Evolutionary conservation across 2,797 vertebrate species (phyloP), one percentile per base, ranked within the genome.

Genomic region (Alectoris magna): DNA sequence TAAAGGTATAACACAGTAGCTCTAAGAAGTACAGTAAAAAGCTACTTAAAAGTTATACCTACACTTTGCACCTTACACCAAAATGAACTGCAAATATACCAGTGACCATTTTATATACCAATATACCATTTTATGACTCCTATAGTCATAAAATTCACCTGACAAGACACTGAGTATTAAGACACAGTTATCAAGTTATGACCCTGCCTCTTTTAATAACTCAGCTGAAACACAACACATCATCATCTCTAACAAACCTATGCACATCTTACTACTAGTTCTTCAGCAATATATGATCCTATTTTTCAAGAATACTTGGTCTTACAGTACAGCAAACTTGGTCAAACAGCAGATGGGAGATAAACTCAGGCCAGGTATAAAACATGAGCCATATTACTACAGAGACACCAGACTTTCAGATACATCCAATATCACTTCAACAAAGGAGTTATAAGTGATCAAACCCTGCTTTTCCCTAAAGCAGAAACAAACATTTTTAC

Each of bases 261-360:
- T 49, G 43, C 27, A 17, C 22, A 91, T 58, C 43, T 86, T 41
- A 75, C 46, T 41, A 12, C 18, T 66, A 83, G 72, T 7, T 70
- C 34, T 73, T 59, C 27, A 90, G 63, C 29, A 90, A 36, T 6
- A 77, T 6, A n/a, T 21, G 81, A 8, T 18, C 41, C 34, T 10
- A 62, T 56, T 81, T 84, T 71, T 67, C 22, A 84, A 53, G 72
- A 93, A 77, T 60, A 90, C n/a, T 94, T 76, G 59, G 19, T 60
- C 31, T 60, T 49, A 31, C 3, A 21, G 8, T 39, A 49, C 36
- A 34, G 23, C 68, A 82, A 49, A 21, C 27, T 55, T 19, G 41
- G 74, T 58, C 31, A 63, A 91, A 83, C 11, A 26, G 29, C 53
- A 63, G 38, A 26, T 13, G 34, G 38, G 79, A 72, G 14, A 71